Evolutionary conservation across 2,797 vertebrate species (phyloP).

Genomic region (Choloepus didactylus): DNA sequence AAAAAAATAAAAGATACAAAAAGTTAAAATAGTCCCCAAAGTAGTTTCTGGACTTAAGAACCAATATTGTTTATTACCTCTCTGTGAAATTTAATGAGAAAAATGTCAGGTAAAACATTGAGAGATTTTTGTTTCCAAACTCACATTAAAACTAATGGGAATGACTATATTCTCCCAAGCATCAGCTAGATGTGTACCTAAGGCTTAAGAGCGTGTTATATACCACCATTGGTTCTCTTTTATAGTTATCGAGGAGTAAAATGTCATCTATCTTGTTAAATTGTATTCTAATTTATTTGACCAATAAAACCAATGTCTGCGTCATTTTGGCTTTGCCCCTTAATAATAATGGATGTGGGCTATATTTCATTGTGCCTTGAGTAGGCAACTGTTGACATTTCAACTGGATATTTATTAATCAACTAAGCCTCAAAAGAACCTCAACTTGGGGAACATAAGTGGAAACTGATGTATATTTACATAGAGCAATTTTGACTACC

Average conservation of each 20-base stretch:
- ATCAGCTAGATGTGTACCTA: neutral
- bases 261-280: conserved; percentile 15
- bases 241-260: neutral
- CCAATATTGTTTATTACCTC: conserved; percentile 61
- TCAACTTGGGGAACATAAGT: neutral
- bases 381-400: neutral
- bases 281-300: conserved; percentile 49
- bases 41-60: conserved; percentile 44
- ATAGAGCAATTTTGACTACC: neutral
- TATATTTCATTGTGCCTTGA: neutral
- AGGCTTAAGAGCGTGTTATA: neutral
- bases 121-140: conserved; percentile 33
- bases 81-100: conserved; percentile 66
- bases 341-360: neutral
- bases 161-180: neutral
- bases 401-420: neutral
- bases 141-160: conserved; percentile 5
- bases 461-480: neutral
- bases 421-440: neutral
- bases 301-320: neutral
- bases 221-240: neutral
- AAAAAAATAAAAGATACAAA: neutral
- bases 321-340: neutral
- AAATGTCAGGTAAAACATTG: conserved; percentile 47
- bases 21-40: conserved; percentile 58